Evolutionary conservation across 2,888 invertebrate species (phyloP).

Genomic region (Drosophila vallismaia): DNA sequence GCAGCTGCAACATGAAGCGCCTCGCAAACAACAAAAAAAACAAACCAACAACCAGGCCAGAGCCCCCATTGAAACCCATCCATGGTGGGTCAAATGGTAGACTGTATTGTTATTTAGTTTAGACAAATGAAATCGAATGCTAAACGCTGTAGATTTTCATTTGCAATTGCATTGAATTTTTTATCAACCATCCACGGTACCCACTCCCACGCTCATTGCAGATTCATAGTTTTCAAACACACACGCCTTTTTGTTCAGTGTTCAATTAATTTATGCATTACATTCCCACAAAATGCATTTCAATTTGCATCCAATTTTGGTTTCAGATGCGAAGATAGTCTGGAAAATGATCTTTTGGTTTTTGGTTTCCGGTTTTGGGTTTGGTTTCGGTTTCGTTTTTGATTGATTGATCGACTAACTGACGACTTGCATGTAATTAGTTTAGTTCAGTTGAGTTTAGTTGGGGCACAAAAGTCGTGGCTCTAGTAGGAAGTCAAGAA

Average conservation of each 20-base stretch:
- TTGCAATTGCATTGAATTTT: constrained; percentile 37
- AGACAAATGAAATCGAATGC: constrained; percentile 70
- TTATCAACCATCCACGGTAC: neutral
- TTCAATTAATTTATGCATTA: constrained; percentile 75
- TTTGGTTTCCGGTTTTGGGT: neutral
- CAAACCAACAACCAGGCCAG: no score
- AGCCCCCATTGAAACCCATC: neutral
- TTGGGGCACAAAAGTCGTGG: neutral
- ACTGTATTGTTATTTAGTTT: constrained; percentile 73
- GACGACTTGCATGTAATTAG: constrained; percentile 31
- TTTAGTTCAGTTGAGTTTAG: constrained; percentile 24
- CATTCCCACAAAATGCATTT: constrained; percentile 54
- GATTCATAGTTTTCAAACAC: constrained; percentile 62
- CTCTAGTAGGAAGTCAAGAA: neutral
- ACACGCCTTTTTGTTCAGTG: constrained; percentile 22
- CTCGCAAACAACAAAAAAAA: no score
- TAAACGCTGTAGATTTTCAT: constrained; percentile 62
- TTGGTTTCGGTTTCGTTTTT: neutral
- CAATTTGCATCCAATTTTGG: constrained; percentile 63
- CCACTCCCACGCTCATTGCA: constrained; percentile 46
- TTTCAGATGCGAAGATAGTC: constrained; percentile 21
- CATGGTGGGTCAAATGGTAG: neutral
- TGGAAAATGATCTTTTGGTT: constrained; percentile 29
- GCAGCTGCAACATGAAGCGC: constrained; percentile 20
- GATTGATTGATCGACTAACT: constrained; percentile 37